Evolutionary conservation across 1,140 invertebrate species (phyloP).

Genomic region (Plectus sambesii): DNA sequence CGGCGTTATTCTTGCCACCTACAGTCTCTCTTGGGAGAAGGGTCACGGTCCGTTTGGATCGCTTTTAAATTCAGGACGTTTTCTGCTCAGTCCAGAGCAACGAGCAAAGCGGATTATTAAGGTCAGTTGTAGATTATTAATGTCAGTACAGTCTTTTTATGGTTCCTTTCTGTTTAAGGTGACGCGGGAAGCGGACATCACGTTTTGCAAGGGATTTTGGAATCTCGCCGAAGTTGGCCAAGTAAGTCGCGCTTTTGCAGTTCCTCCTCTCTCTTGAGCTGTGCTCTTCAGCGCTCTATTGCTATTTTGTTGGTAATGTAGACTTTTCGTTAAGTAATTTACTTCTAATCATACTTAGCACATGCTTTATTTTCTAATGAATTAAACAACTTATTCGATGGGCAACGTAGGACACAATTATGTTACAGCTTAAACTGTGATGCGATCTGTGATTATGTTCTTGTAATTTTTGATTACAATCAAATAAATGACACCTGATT

Average conservation of each 20-base stretch:
- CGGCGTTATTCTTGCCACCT: constrained; percentile 43
- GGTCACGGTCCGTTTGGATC: constrained; percentile 35
- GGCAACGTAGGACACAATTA: not conserved
- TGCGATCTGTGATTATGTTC: not conserved
- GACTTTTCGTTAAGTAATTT: too few species aligned
- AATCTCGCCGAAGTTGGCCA: constrained; percentile 65
- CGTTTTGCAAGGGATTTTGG: constrained; percentile 92
- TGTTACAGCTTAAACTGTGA: not conserved
- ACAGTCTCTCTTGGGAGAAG: constrained; percentile 46
- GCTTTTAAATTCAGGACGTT: constrained; percentile 53
- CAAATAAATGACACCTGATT: constrained; percentile 3
- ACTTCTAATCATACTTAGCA: not conserved
- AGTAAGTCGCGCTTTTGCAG: constrained; percentile 40
- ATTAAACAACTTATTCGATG: not conserved
- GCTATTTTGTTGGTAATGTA: constrained; percentile 48
- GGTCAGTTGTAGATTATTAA: constrained; percentile 47
- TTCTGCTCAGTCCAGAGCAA: constrained; percentile 72
- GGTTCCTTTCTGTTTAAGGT: constrained; percentile 28
- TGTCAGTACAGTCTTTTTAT: not conserved
- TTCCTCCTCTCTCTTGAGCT: too few species aligned
- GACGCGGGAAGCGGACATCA: constrained; percentile 73
- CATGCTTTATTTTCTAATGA: not conserved
- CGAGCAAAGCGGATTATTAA: constrained; percentile 70
- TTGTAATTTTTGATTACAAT: not conserved
- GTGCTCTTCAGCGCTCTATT: too few species aligned